Conservation (phyloP, 2,113 vertebrate genomes). For the Coptodon rendalli region DNA sequence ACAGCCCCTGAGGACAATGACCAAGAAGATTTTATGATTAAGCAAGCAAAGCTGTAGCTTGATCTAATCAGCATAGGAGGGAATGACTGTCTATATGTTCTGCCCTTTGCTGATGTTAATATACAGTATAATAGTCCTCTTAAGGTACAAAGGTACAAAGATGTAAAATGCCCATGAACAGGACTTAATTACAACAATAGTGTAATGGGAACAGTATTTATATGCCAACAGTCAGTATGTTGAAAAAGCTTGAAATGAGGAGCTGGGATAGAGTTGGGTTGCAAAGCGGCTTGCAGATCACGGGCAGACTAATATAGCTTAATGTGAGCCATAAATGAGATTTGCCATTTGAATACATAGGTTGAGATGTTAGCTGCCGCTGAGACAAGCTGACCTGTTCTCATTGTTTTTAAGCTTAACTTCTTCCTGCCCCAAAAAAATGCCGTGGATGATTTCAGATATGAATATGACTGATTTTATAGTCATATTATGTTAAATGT, state of each 20-base stretch:
- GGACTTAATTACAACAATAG: not conserved
- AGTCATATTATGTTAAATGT: not conserved
- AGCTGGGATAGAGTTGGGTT: not conserved
- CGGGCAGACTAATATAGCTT: not conserved
- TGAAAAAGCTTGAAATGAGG: not conserved
- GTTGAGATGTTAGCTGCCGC: not conserved
- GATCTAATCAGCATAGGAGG: not conserved
- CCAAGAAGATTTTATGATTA: not conserved
- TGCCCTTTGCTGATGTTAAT: not conserved
- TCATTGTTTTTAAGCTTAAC: not conserved
- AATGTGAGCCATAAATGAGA: not conserved
- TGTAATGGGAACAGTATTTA: not conserved
- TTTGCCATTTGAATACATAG: not conserved
- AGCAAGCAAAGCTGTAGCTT: not conserved
- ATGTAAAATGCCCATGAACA: not conserved
- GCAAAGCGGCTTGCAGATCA: not conserved
- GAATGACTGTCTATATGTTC: not conserved
- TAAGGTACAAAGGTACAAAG: not conserved
- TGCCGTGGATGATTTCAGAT: not conserved
- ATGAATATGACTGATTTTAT: not conserved
- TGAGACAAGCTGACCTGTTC: not conserved
- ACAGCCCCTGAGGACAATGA: not conserved
- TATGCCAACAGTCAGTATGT: not conserved
- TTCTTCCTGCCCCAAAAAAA: not conserved
- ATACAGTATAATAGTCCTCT: not conserved